These are phyloP conservation scores for Platanista minor DNA, from an alignment of 2,113 vertebrate genomes.

Conservation along the genomic window DNA sequence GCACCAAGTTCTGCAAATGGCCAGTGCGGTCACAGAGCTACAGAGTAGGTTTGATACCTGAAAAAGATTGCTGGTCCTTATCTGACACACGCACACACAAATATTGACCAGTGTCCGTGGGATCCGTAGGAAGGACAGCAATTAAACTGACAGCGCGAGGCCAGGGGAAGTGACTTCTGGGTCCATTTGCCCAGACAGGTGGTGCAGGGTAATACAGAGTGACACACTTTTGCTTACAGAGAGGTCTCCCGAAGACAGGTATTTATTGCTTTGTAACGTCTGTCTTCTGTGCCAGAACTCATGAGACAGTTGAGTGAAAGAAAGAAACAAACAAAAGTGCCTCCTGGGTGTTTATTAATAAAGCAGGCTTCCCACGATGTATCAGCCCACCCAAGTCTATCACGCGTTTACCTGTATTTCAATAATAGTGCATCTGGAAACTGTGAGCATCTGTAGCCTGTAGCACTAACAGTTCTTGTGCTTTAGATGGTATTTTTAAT, in stretches of 20 bases:
- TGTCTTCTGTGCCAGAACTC: constrained; percentile 39
- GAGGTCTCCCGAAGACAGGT: background rate
- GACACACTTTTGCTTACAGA: background rate
- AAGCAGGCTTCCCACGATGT: constrained; percentile 42
- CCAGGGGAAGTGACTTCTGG: background rate
- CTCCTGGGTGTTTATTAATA: constrained; percentile 55
- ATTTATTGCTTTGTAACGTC: constrained; percentile 34
- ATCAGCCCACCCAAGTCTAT: constrained; percentile 56
- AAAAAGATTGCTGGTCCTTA: background rate
- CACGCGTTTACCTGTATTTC: background rate
- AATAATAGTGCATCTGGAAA: background rate
- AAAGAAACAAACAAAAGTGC: background rate
- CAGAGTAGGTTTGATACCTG: background rate
- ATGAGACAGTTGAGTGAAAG: background rate
- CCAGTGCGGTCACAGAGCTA: background rate
- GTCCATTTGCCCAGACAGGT: background rate
- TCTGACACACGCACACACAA: background rate
- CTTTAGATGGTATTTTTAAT: constrained; percentile 58
- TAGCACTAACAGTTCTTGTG: constrained; percentile 1
- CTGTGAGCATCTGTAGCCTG: constrained; percentile 39
- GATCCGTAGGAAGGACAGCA: background rate
- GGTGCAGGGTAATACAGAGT: background rate
- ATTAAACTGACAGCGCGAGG: background rate
- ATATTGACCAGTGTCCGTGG: background rate
- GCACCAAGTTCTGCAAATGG: background rate